These are phyloP conservation scores for Brachionus sp. DNA, from an alignment of 1,140 invertebrate species.

Conservation along the genomic window DNA sequence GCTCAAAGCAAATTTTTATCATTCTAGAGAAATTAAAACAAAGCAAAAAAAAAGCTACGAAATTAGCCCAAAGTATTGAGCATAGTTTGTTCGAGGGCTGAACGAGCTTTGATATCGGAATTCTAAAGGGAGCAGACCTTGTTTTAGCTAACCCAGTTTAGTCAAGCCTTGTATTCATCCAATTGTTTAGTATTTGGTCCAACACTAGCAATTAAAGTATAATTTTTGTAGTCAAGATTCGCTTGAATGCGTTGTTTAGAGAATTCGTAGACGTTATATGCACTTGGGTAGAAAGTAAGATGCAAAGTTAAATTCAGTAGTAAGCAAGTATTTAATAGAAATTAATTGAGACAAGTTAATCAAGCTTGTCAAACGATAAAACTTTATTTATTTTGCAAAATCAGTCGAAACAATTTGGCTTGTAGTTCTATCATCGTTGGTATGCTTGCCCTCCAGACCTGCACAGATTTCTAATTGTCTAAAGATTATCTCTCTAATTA, in stretches of 20 bases:
- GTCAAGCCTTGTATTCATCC: background rate
- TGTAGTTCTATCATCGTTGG: background rate
- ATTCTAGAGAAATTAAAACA: background rate
- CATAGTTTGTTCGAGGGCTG: background rate
- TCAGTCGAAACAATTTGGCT: constrained; percentile 26
- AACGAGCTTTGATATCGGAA: background rate
- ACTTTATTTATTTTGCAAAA: background rate
- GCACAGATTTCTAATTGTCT: background rate
- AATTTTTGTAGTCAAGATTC: constrained; percentile 16
- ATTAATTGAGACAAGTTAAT: constrained; percentile 30
- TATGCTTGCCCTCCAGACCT: background rate
- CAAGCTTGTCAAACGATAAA: constrained; percentile 32
- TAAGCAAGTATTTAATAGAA: background rate
- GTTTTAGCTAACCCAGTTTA: constrained; percentile 14
- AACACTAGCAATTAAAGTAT: constrained; percentile 24
- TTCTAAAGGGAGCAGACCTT: constrained; percentile 11
- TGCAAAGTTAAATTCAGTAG: background rate
- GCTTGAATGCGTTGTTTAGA: constrained; percentile 8
- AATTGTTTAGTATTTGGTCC: background rate
- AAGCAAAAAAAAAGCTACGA: no score
- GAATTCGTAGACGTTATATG: constrained; percentile 37
- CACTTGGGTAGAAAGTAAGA: constrained; percentile 15
- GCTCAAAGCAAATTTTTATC: constrained; percentile 21
- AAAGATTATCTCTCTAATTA: background rate
- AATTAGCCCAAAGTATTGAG: background rate